Percentiles rank a stretch among this genome's conserved stretches.
Evolutionary conservation across 2,888 invertebrate genomes (phyloP).

Genomic region (Callinectes sapidus): DNA sequence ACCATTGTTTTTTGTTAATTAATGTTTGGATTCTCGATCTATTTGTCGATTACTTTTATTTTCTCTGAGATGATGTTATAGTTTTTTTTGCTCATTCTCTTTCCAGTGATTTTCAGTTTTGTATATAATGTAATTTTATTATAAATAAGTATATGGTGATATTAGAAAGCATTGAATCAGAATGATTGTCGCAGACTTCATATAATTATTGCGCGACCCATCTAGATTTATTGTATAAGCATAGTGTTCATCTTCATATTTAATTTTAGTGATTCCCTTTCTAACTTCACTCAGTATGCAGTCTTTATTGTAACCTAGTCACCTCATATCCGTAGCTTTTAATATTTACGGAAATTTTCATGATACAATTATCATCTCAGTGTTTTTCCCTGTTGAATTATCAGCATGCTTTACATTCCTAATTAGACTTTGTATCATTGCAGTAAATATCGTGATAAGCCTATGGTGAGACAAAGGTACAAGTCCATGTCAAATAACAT

Average conservation of each 20-base stretch:
- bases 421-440: too few relatives aligned
- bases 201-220: too few relatives aligned
- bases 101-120: background rate
- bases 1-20: background rate
- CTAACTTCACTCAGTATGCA: too few relatives aligned
- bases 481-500: too few relatives aligned
- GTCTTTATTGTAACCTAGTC: too few relatives aligned
- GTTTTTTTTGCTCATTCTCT: background rate
- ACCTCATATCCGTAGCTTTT: background rate
- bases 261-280: too few relatives aligned
- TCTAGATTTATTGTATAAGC: too few relatives aligned
- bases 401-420: too few relatives aligned
- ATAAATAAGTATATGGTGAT: background rate
- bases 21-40: background rate
- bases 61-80: background rate
- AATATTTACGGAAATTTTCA: slow-evolving; percentile 24
- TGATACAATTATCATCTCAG: background rate
- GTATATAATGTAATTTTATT: background rate
- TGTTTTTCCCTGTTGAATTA: too few relatives aligned
- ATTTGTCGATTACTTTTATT: background rate
- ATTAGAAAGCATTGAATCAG: background rate
- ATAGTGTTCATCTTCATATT: too few relatives aligned
- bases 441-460: too few relatives aligned
- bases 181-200: background rate
- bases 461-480: too few relatives aligned